Base-by-base conservation (phyloP, 2,113 vertebrate genomes). In the Dicaeum eximium region DNA sequence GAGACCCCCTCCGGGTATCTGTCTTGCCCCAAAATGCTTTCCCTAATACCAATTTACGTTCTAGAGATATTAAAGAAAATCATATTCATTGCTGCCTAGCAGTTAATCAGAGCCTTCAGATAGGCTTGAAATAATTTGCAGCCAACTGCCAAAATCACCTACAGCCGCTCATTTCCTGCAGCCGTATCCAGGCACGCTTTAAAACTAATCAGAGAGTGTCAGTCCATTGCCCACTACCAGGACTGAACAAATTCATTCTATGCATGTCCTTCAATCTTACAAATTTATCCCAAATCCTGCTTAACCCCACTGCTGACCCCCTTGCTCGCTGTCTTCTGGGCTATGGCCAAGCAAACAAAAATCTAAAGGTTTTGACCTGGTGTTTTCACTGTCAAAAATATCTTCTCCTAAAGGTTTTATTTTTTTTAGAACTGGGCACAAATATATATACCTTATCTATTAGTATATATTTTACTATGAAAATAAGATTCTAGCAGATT, bases 11-110 rank as follows among this genome's bases (percentile, higher is more conserved):
- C 82, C 0, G 13, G 93, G 44, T 92, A 62, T 91, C 81, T 90
- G 89, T 72, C 84, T 91, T 94, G 81, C 95, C 90, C 93, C 81
- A 80, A 45, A 90, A 88, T 15, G 2, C 67, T 73, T 93, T 96
- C 51, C 87, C 67, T 93, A 58, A 92, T 94, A 70, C 74, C 88
- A 94, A 70, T 94, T 94, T 95, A 31, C 1, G 3, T 91, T 88
- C 81, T 66, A 77, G 85, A n/a, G 23, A 0, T 95, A 73, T 94
- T 96, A 90, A 93, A 91, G 96, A 86, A 94, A 94, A 96, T 94
- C 72, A n/a, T 90, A 92, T 96, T 95, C 90, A 86, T 93, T 90
- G 93, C 87, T 60, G 44, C 81, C 47, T 85, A 73, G 66, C 64
- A 95, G 87, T 85, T 92, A 95, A 96, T 94, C 87, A 86, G 67